These are phyloP conservation scores for Trachelus troglodyta DNA, from an alignment of 2,888 invertebrate genomes.

Conservation along the genomic window DNA sequence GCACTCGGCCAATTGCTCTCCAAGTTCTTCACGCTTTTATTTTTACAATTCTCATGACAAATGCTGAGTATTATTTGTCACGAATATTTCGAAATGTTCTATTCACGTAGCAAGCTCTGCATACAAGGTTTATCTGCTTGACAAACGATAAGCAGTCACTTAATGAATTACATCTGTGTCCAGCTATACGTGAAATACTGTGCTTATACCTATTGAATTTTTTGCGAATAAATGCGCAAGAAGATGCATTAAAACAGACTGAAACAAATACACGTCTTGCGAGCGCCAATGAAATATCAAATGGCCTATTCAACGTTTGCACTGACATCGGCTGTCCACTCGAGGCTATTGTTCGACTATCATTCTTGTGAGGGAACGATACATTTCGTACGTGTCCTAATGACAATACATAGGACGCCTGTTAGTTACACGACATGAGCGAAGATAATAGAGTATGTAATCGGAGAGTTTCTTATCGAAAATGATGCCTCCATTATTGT, in stretches of 20 bases:
- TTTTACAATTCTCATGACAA: neutral
- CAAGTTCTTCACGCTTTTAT: neutral
- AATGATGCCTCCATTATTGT: constrained; percentile 19
- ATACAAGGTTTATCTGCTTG: too few relatives aligned
- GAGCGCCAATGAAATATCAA: neutral
- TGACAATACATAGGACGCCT: neutral
- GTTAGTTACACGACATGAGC: neutral
- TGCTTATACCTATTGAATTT: neutral
- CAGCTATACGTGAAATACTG: neutral
- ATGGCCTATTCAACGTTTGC: neutral
- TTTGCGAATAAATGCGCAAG: neutral
- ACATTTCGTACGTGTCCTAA: neutral
- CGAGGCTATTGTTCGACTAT: neutral
- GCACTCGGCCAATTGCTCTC: neutral
- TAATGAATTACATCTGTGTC: neutral
- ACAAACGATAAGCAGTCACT: neutral
- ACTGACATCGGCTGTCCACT: neutral
- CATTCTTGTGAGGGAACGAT: neutral
- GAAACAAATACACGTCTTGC: neutral
- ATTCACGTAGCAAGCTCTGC: too few relatives aligned
- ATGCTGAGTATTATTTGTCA: neutral
- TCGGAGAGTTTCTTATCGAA: constrained; percentile 44
- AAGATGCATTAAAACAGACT: neutral
- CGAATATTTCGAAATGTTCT: too few relatives aligned
- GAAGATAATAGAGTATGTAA: constrained; percentile 26